A percentile compares a stretch with the other conserved stretches of the same genome.
Conservation (phyloP, 2,888 invertebrate species). For the Drosophila nr. perissopoda region DNA sequence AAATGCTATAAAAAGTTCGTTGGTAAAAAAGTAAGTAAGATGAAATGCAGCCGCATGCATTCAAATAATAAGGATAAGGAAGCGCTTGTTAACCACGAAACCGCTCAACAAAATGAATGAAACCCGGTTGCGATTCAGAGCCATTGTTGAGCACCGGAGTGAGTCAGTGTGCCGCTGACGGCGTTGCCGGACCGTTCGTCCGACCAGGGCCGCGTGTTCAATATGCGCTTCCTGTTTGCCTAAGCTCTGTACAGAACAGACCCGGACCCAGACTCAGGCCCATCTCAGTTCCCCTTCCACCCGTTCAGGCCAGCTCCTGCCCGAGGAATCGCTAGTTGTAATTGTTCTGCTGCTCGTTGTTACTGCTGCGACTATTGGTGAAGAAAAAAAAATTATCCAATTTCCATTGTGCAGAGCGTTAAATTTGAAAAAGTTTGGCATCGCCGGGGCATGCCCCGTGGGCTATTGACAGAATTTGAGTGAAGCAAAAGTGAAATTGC, state of each 20-base stretch:
- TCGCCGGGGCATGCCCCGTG: slow-evolving; percentile 41
- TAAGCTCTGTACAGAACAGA: slow-evolving; percentile 43
- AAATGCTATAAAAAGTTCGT: slow-evolving; percentile 37
- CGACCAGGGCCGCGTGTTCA: slow-evolving; percentile 63
- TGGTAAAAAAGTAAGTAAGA: slow-evolving; percentile 66
- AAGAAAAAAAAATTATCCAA: slow-evolving; percentile 9
- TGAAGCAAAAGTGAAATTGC: slow-evolving; percentile 63
- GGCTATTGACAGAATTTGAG: slow-evolving; percentile 72
- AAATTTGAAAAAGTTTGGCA: slow-evolving; percentile 77
- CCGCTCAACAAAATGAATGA: slow-evolving; percentile 75
- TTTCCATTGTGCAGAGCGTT: slow-evolving; percentile 72
- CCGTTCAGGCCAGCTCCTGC: slow-evolving; percentile 37
- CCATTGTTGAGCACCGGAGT: slow-evolving; percentile 36
- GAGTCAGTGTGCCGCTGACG: slow-evolving; percentile 59
- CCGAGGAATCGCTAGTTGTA: slow-evolving; percentile 62
- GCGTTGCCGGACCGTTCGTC: slow-evolving; percentile 49
- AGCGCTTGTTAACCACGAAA: slow-evolving; percentile 80
- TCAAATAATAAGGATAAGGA: slow-evolving; percentile 83
- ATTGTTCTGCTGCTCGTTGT: slow-evolving; percentile 67
- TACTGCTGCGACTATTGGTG: slow-evolving; percentile 44
- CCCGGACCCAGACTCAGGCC: slow-evolving; percentile 11
- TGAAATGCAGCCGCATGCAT: slow-evolving; percentile 80
- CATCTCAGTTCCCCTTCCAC: slow-evolving; percentile 13
- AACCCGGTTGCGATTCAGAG: slow-evolving; percentile 36
- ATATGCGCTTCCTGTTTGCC: slow-evolving; percentile 80